Evolutionary conservation across 2,797 vertebrate genomes (phyloP).

Genomic region (Tragelaphus eurycerus): DNA sequence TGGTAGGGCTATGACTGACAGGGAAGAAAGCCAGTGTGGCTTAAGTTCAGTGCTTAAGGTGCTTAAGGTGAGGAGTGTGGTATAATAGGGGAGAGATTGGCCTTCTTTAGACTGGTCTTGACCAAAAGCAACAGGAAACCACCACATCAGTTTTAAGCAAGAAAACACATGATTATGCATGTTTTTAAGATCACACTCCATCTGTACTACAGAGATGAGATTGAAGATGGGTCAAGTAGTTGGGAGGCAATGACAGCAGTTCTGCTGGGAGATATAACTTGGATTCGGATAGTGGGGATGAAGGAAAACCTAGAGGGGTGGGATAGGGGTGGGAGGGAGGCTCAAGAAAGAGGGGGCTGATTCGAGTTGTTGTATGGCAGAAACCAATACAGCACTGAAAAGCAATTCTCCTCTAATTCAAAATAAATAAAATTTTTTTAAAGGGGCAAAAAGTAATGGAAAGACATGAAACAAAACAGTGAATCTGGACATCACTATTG

Average conservation of each 20-base stretch:
- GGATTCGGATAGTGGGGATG: neutral
- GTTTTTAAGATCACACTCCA: neutral
- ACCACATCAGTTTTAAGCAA: neutral
- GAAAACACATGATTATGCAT: neutral
- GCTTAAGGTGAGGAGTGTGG: fast-evolving
- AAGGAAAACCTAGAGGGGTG: neutral
- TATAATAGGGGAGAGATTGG: neutral
- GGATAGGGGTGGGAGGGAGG: neutral
- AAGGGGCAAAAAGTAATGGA: neutral
- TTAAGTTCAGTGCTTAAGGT: neutral
- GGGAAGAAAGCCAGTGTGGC: neutral
- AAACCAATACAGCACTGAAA: neutral
- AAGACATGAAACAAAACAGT: neutral
- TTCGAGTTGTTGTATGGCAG: neutral
- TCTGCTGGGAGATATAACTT: neutral
- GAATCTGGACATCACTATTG: too few relatives aligned
- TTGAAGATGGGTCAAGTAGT: neutral
- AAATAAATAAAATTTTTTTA: neutral
- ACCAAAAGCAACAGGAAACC: neutral
- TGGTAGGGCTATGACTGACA: neutral
- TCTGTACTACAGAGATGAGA: neutral
- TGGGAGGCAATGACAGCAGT: neutral
- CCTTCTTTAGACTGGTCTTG: neutral
- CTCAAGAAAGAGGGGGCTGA: neutral
- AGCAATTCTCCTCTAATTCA: neutral